phyloP scores from a whole-genome alignment of 2,113 vertebrate genomes.

The Numenius arquata region DNA sequence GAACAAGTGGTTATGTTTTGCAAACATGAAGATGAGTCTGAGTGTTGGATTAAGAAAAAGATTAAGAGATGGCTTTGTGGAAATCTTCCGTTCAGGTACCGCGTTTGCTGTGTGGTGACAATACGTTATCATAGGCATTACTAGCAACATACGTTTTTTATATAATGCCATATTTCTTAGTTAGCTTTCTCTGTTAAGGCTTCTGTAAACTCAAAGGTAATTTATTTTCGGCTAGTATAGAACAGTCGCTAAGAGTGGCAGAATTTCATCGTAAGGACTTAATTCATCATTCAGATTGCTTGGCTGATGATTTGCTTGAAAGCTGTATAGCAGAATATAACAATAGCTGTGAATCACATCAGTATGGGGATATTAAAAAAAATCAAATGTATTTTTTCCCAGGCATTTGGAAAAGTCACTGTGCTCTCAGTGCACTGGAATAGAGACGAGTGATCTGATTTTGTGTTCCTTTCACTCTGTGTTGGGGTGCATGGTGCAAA shows the following conservation, averaged over 20 bases:
- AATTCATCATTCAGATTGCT: background rate
- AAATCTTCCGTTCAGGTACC: conserved; percentile 41
- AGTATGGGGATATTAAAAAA: background rate
- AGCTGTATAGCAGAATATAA: background rate
- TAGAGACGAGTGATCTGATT: background rate
- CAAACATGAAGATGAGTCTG: conserved; percentile 52
- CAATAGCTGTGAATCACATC: background rate
- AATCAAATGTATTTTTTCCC: background rate
- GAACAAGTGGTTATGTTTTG: conserved; percentile 32
- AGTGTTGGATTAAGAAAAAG: conserved; percentile 61
- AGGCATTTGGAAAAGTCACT: background rate
- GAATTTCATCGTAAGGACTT: background rate
- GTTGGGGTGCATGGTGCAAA: background rate
- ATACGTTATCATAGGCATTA: background rate
- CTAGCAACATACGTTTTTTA: background rate
- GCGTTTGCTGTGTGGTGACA: background rate
- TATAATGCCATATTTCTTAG: background rate
- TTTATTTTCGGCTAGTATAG: background rate
- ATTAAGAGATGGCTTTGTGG: conserved; percentile 52
- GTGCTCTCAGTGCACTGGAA: background rate
- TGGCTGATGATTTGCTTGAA: background rate
- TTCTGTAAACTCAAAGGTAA: background rate
- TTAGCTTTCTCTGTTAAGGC: background rate
- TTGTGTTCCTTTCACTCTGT: background rate
- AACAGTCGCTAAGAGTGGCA: background rate